Evolutionary conservation across 2,888 invertebrate genomes (phyloP).

Genomic region (Poecilobothrus nobilitatus): DNA sequence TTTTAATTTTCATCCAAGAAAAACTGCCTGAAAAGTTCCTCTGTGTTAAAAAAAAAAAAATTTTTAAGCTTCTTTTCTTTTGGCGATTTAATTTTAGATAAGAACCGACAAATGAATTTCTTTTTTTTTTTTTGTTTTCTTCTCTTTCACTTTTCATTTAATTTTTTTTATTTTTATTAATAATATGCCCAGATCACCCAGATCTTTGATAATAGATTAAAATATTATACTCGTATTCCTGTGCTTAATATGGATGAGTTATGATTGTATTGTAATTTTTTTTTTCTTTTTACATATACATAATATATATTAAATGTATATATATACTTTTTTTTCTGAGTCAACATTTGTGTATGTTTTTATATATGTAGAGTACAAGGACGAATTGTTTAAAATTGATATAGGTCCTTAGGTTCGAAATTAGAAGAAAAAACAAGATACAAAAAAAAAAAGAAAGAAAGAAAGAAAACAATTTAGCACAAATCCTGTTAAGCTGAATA

Average conservation of each 20-base stretch:
- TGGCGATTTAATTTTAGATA: neutral
- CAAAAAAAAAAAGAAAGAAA: too few relatives aligned
- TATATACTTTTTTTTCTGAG: too few relatives aligned
- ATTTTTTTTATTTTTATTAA: neutral
- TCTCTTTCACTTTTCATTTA: neutral
- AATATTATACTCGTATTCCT: slow-evolving; percentile 1
- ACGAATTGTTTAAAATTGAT: neutral
- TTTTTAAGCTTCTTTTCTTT: neutral
- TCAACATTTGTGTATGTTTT: too few relatives aligned
- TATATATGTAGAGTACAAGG: neutral
- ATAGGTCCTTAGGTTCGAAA: neutral
- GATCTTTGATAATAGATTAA: neutral
- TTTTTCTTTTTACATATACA: neutral
- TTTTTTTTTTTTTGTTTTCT: neutral
- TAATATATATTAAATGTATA: neutral
- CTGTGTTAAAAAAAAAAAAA: neutral
- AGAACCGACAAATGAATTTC: neutral
- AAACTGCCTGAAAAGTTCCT: too few relatives aligned
- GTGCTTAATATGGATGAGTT: neutral
- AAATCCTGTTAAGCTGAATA: too few relatives aligned
- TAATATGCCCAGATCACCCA: neutral
- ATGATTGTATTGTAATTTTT: too few relatives aligned
- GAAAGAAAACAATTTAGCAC: too few relatives aligned
- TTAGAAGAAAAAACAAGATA: too few relatives aligned
- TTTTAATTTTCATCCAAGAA: neutral